Percentiles rank a stretch among this genome's conserved stretches.
Evolutionary conservation across 1,140 invertebrate species (phyloP).

Genomic region (Plutomurus gul): DNA sequence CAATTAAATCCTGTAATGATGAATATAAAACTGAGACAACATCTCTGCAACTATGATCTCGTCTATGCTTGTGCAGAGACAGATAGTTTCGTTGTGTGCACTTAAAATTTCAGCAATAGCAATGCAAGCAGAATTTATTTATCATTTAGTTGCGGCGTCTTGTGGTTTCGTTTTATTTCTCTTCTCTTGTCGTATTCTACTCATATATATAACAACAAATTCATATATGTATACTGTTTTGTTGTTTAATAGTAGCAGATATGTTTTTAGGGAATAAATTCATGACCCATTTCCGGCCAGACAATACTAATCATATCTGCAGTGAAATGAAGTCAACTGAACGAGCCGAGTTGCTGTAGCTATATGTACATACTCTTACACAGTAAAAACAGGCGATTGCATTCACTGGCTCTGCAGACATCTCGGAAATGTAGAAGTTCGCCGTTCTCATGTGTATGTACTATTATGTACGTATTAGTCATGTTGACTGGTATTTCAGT

Average conservation of each 20-base stretch:
- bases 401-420: too few species aligned
- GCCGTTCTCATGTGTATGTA: neutral
- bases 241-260: neutral
- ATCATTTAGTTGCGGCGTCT: too few species aligned
- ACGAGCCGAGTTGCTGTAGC: neutral
- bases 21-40: neutral
- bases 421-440: neutral
- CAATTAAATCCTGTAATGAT: neutral
- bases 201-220: neutral
- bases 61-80: neutral
- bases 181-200: neutral
- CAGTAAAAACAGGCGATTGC: too few species aligned
- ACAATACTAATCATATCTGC: slow-evolving; percentile 6
- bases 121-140: neutral
- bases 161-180: neutral
- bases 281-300: slow-evolving; percentile 20
- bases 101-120: too few species aligned
- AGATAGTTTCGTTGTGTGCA: too few species aligned
- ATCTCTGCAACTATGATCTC: neutral
- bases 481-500: slow-evolving; percentile 13
- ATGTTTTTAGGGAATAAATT: neutral
- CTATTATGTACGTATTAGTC: slow-evolving; percentile 11
- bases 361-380: neutral
- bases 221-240: neutral
- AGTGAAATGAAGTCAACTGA: neutral